These are phyloP conservation scores for Epirrita christyi DNA, from an alignment of 2,888 invertebrate species.

Conservation along the genomic window DNA sequence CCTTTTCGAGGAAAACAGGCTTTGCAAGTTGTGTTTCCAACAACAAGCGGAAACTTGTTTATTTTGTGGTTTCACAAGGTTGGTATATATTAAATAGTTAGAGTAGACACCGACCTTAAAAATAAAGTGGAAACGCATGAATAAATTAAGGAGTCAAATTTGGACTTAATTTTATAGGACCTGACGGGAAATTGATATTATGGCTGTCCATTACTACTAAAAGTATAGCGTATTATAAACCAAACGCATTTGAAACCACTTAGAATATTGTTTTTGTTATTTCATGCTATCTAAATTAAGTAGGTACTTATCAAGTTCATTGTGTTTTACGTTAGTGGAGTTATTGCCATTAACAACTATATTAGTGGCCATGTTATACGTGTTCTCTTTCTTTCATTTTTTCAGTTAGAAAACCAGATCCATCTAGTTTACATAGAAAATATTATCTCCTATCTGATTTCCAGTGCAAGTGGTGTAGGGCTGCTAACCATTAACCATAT, in stretches of 20 bases:
- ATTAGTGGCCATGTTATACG: too few species aligned
- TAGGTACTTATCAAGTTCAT: too few species aligned
- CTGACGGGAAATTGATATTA: neutral
- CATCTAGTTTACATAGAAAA: too few species aligned
- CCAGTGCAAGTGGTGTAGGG: neutral
- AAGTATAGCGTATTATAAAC: neutral
- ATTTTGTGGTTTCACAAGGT: neutral
- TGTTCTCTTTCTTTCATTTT: too few species aligned
- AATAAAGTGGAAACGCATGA: neutral
- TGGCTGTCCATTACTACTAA: neutral
- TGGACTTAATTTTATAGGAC: neutral
- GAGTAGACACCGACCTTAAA: neutral
- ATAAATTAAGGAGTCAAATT: slow-evolving; percentile 1
- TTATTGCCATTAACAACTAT: neutral
- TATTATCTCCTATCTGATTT: neutral
- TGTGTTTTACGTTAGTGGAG: neutral
- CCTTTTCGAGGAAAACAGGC: too few species aligned
- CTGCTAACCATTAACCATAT: neutral
- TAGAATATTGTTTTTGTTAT: slow-evolving; percentile 3
- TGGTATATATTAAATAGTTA: neutral
- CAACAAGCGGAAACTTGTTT: neutral
- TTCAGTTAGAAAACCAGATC: too few species aligned
- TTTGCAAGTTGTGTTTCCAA: too few species aligned
- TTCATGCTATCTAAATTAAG: neutral
- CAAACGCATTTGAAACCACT: neutral